Conservation (phyloP, 2,113 vertebrate species). For the Brienomyrus brachyistius region DNA sequence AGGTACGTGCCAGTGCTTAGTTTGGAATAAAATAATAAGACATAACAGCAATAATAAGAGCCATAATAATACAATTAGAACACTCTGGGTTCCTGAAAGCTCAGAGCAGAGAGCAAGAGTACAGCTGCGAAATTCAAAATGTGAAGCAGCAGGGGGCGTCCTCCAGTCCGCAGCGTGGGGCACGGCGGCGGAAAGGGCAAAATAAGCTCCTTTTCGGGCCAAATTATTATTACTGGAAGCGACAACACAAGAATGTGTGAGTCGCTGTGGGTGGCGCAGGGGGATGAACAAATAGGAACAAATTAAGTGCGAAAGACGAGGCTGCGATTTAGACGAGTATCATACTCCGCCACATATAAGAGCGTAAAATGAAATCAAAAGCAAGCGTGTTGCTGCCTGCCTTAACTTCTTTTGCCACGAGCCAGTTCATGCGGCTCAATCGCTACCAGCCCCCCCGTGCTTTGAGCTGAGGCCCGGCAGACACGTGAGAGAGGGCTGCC, state of each 20-base stretch:
- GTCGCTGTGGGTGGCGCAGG: background rate
- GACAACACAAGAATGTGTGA: background rate
- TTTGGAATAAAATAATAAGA: background rate
- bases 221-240: slow-evolving; percentile 4
- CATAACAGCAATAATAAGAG: background rate
- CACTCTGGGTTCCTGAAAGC: background rate
- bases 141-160: background rate
- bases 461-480: background rate
- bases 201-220: background rate
- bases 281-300: background rate
- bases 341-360: background rate
- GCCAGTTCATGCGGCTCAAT: background rate
- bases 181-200: no score
- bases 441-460: background rate
- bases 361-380: background rate
- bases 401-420: background rate
- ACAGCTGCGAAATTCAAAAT: background rate
- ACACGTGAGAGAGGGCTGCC: background rate
- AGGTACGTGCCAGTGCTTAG: background rate
- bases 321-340: background rate
- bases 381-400: background rate
- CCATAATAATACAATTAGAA: background rate
- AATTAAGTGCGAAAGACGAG: background rate
- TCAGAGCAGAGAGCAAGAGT: background rate
- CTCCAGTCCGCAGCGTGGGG: background rate